These are phyloP conservation scores for Danio kyathit DNA, from an alignment of 2,797 vertebrate genomes.

Conservation along the genomic window DNA sequence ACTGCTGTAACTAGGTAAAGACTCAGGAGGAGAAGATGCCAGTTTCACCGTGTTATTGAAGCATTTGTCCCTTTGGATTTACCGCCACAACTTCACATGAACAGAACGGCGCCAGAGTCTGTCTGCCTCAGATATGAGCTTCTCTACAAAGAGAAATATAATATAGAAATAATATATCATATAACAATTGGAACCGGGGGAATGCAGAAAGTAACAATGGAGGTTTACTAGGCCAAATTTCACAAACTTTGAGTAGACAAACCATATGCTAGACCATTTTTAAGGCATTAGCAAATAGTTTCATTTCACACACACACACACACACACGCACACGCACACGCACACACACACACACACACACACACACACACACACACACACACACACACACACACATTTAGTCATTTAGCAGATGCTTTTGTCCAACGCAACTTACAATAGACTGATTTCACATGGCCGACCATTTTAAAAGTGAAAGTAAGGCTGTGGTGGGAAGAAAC, in stretches of 20 bases:
- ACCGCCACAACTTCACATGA: background rate
- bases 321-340: too few relatives aligned
- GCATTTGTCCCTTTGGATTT: conserved; percentile 27
- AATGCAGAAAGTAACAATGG: background rate
- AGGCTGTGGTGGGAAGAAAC: too few relatives aligned
- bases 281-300: background rate
- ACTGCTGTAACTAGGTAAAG: conserved; percentile 33
- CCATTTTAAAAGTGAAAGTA: too few relatives aligned
- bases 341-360: too few relatives aligned
- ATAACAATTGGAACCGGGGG: background rate
- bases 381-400: too few relatives aligned
- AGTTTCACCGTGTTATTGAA: conserved; percentile 3
- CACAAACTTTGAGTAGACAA: background rate
- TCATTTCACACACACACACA: too few relatives aligned
- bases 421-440: too few relatives aligned
- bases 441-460: too few relatives aligned
- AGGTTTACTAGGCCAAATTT: background rate
- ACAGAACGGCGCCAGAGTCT: background rate
- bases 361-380: too few relatives aligned
- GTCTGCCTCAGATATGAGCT: background rate
- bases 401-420: too few relatives aligned
- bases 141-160: background rate
- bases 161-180: background rate
- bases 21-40: conserved; percentile 3
- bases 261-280: background rate